These are phyloP conservation scores for Sinocyclocheilus grahami DNA, from an alignment of 2,113 vertebrate species.

Conservation along the genomic window DNA sequence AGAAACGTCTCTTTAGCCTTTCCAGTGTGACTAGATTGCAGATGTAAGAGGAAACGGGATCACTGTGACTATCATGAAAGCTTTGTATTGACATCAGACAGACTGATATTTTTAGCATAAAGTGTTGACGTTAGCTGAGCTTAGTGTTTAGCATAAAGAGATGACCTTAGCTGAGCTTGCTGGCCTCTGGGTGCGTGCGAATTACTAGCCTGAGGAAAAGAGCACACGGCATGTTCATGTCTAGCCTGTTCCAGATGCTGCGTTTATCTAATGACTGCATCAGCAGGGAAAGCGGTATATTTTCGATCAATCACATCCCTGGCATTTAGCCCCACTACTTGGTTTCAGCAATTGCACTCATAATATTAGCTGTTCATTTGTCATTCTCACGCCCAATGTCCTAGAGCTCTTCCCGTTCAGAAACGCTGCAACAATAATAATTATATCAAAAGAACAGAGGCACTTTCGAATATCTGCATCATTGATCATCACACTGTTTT, in stretches of 20 bases:
- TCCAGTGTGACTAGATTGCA: neutral
- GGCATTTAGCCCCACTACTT: constrained; percentile 35
- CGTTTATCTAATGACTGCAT: constrained; percentile 38
- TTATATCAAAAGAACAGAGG: neutral
- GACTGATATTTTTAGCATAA: constrained; percentile 37
- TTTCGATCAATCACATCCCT: constrained; percentile 32
- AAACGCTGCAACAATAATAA: neutral
- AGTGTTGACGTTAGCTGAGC: neutral
- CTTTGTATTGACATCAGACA: neutral
- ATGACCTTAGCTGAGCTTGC: constrained; percentile 21
- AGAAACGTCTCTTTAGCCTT: neutral
- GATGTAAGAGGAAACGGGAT: constrained; percentile 16
- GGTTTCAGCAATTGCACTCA: constrained; percentile 32
- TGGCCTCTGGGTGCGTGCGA: constrained; percentile 4
- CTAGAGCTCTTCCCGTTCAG: neutral
- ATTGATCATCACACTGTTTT: neutral
- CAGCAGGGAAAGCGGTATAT: constrained; percentile 31
- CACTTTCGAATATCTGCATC: neutral
- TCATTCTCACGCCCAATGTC: constrained; percentile 27
- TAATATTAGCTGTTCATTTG: constrained; percentile 29
- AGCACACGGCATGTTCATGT: neutral
- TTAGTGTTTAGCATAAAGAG: neutral
- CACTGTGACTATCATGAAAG: neutral
- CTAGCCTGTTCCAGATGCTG: constrained; percentile 37
- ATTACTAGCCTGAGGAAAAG: constrained; percentile 34